A percentile compares a stretch with the other conserved stretches of the same genome.
Conservation (phyloP, 2,797 vertebrate species). For the Pelodytes ibericus region DNA sequence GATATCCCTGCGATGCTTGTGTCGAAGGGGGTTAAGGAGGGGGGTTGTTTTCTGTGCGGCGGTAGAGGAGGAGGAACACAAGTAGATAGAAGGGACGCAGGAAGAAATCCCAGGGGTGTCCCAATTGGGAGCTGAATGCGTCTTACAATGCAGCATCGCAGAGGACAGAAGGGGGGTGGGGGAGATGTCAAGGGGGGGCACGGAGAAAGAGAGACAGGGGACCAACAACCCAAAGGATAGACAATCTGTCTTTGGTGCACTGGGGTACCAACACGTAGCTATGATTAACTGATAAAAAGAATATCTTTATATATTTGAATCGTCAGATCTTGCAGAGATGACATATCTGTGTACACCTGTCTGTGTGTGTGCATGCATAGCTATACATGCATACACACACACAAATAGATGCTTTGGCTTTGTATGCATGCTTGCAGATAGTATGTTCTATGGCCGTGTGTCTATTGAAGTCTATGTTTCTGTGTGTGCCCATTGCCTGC, state of each 20-base stretch:
- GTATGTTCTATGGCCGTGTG: too few species aligned
- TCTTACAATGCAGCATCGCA: conserved; percentile 51
- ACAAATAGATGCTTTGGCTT: background rate
- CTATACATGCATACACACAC: too few species aligned
- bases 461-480: too few species aligned
- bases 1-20: conserved; percentile 57
- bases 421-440: background rate
- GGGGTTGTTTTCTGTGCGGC: conserved; percentile 38
- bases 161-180: conserved; percentile 16
- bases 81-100: conserved; percentile 16
- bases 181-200: conserved; percentile 1
- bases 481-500: background rate
- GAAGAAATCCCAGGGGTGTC: conserved; percentile 29
- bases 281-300: background rate
- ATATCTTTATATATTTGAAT: too few species aligned
- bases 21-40: conserved; percentile 35
- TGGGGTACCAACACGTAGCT: background rate
- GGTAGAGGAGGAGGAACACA: conserved; percentile 45
- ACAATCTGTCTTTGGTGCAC: conserved; percentile 10
- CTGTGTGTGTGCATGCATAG: background rate
- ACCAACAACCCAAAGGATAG: conserved; percentile 1
- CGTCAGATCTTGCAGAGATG: background rate
- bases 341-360: background rate
- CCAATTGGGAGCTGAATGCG: conserved; percentile 38
- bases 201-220: conserved; percentile 13